Base-by-base conservation (phyloP, 2,113 vertebrate genomes). In the Pachycephala philippinensis region DNA sequence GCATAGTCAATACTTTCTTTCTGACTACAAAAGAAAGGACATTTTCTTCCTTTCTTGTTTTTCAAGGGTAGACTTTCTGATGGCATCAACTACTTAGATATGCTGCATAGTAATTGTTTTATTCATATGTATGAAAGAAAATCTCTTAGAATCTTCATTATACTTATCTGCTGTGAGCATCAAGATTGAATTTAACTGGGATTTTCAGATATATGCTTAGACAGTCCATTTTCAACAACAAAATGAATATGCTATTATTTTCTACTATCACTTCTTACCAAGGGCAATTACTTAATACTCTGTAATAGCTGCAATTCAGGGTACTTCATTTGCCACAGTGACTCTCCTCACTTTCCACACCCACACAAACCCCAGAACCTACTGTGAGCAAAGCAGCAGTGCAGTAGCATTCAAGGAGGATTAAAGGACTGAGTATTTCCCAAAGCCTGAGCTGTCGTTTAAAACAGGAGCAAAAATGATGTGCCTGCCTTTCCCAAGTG, bases 371-470 rank as follows among this genome's bases (percentile, higher is more conserved):
- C 80, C 64, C 68, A 92, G 80, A 81, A 84, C 60, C 44, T 35
- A 44, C 77, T 60, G 47, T 49, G 68, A 3, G 13, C 71, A 52
- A 89, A 84, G 66, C 74, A 91, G 89, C 82, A 96, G 93, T 80
- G 95, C 93, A 80, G 89, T 47, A 42, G 47, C 26, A 27, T 54
- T 94, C 87, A 90, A 96, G 97, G 93, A 97, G 79, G 87, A 90
- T 95, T 95, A 95, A 97, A 95, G 89, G 91, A 91, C 97, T 94
- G 40, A 93, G 78, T 30, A 56, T 21, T 79, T 94, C 66, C 63
- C 44, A 91, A 92, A 56, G 54, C 47, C 50, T 93, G 53, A 88
- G 60, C 27, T 64, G 42, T 28, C 71, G 3, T 81, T 91, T 83
- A 53, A 68, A 91, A 79, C 19, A 60, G 49, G 30, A 69, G 39